Base-by-base conservation (phyloP, 2,113 vertebrate species). In the Xenopus borealis region DNA sequence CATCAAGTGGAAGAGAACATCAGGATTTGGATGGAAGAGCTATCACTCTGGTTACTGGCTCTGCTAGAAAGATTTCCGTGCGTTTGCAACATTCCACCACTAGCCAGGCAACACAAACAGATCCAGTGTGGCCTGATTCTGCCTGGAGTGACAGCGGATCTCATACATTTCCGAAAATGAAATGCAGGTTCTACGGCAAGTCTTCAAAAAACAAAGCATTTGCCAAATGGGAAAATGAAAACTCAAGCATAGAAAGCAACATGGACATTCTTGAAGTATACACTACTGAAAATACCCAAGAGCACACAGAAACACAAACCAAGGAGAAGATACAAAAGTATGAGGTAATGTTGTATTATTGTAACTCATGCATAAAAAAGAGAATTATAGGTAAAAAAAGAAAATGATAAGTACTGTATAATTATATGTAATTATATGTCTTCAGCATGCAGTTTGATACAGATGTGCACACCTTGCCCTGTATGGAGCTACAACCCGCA, bases 131-230 rank as follows among this genome's bases (percentile, higher is more conserved):
- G 96, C 84, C 93, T 0, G 93, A 97, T n/a, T 84, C 91, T 17
- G 86, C 86, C 78, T 98, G 95, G 95, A 90, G 85, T 0, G 91
- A 94, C 52, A 85, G 90, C 0, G 94, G 95, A 30, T 94, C 95
- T 11, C 97, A 99, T 79, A 98, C 97, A 17, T 98, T 99, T 79
- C 97, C 97, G 62, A 98, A 97, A 88, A 97, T 95, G 93, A 95
- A 94, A 80, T 94, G 91, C 81, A 94, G 94, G 68, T 90, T 93
- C 81, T 91, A 94, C 0, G 85, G 93, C 58, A 96, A 96, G 87
- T 64, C 85, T 17, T 87, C 91, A 47, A 96, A 97, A 83, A 93
- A 85, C 82, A 95, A 95, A 91, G 94, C 94, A 23, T 95, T 95
- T 71, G 94, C 93, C 53, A 91, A 90, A 67, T 97, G 97, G 96